Conservation (phyloP, 35 echinoderm and acorn worm species). For the Ophioderma brevispina region DNA sequence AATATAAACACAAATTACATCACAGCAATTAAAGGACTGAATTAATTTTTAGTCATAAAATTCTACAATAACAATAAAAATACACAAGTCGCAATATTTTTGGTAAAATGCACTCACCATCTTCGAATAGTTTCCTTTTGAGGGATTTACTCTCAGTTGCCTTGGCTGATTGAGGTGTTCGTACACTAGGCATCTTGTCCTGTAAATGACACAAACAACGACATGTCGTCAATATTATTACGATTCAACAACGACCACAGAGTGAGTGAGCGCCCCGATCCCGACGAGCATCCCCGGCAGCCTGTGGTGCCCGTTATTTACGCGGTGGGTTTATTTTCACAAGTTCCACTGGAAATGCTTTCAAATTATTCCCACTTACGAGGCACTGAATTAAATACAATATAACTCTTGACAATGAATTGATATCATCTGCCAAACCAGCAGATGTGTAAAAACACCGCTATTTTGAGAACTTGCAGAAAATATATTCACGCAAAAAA, state of each 20-base stretch:
- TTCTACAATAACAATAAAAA: too few species aligned
- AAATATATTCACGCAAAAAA: too few species aligned
- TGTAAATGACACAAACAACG: background rate
- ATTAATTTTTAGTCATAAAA: too few species aligned
- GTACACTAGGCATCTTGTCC: conserved; percentile 58
- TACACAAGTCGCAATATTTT: too few species aligned
- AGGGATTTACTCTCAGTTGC: conserved; percentile 47
- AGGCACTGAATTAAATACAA: too few species aligned
- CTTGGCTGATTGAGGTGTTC: conserved; percentile 58
- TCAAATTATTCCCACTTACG: background rate
- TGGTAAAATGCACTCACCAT: too few species aligned
- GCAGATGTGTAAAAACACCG: too few species aligned
- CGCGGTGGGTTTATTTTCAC: background rate
- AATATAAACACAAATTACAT: too few species aligned
- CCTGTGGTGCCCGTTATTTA: background rate
- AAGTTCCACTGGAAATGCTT: background rate
- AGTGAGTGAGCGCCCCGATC: background rate
- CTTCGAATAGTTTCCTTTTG: conserved; percentile 50
- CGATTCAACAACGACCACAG: background rate
- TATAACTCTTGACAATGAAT: too few species aligned
- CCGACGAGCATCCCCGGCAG: background rate
- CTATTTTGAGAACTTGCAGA: too few species aligned
- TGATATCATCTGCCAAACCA: too few species aligned
- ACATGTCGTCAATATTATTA: background rate
- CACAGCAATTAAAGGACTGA: too few species aligned